Percentiles rank a stretch among this genome's conserved stretches.
These are phyloP conservation scores for Cavia aperea DNA, from an alignment of 2,113 vertebrate species.

Conservation along the genomic window DNA sequence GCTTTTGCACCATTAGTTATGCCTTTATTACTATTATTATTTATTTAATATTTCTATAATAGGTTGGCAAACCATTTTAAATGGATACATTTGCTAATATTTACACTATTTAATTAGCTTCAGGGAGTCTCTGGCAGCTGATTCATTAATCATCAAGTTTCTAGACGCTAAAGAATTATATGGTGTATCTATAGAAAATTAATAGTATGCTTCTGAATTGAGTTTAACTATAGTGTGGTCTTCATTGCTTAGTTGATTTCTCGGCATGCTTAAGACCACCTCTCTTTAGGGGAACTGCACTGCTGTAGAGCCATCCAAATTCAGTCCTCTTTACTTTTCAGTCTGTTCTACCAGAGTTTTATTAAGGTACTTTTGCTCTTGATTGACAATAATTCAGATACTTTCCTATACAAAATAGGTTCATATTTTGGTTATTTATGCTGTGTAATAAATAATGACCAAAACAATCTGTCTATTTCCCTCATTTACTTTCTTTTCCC, in stretches of 20 bases:
- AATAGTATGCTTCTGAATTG: constrained; percentile 19
- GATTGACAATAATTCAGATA: background rate
- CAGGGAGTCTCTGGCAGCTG: constrained; percentile 34
- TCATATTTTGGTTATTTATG: constrained; percentile 12
- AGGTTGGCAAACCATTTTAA: constrained; percentile 54
- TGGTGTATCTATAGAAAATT: constrained; percentile 3
- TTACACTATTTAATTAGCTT: constrained; percentile 57
- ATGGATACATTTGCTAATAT: constrained; percentile 36
- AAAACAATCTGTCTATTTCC: background rate
- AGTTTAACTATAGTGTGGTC: background rate
- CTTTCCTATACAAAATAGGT: constrained; percentile 15
- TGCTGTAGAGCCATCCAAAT: background rate
- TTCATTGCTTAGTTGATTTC: constrained; percentile 25
- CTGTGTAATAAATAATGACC: background rate
- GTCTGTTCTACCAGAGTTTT: background rate
- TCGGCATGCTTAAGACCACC: background rate
- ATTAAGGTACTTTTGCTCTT: constrained; percentile 24
- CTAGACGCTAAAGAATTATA: constrained; percentile 26
- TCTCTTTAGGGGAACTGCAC: background rate
- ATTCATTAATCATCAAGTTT: constrained; percentile 44
- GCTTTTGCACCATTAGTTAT: constrained; percentile 49
- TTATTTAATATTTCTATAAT: constrained; percentile 55
- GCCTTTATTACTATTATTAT: constrained; percentile 50
- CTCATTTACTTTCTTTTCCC: background rate
- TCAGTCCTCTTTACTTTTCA: constrained; percentile 7